Percentiles rank a stretch among this genome's conserved stretches.
phyloP scores from a whole-genome alignment of 2,113 vertebrate species.

The Cynocephalus volans region DNA sequence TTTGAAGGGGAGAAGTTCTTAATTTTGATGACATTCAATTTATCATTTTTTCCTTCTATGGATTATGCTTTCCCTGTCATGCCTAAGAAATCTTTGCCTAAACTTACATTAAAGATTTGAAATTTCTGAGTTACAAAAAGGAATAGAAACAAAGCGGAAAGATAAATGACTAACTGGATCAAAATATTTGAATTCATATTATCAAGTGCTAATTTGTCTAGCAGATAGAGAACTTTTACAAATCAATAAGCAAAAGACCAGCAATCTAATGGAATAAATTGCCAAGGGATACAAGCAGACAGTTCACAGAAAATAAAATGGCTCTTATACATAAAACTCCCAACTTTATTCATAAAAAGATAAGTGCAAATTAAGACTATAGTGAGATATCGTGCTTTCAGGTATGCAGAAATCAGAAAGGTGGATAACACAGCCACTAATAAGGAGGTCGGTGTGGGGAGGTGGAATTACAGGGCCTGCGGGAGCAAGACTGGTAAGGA shows the following conservation, averaged over 20 bases:
- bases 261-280: background rate
- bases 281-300: background rate
- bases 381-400: background rate
- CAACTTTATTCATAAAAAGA: background rate
- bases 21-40: slow-evolving; percentile 31
- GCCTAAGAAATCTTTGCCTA: slow-evolving; percentile 53
- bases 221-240: slow-evolving; percentile 48
- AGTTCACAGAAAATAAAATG: background rate
- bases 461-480: too few species aligned
- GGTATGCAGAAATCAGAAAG: background rate
- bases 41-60: slow-evolving; percentile 35
- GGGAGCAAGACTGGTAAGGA: background rate
- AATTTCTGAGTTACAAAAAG: slow-evolving; percentile 55
- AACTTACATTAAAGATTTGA: background rate
- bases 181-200: slow-evolving; percentile 55
- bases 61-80: background rate
- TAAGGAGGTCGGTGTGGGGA: too few species aligned
- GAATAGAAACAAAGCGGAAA: slow-evolving; percentile 56
- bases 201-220: slow-evolving; percentile 26
- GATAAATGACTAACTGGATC: slow-evolving; percentile 59
- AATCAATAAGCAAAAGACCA: slow-evolving; percentile 43
- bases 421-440: too few species aligned
- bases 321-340: background rate
- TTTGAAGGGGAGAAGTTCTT: background rate
- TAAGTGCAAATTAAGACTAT: background rate